Conservation (phyloP, 1,140 invertebrate species). For the Macrobrachium nipponense region DNA sequence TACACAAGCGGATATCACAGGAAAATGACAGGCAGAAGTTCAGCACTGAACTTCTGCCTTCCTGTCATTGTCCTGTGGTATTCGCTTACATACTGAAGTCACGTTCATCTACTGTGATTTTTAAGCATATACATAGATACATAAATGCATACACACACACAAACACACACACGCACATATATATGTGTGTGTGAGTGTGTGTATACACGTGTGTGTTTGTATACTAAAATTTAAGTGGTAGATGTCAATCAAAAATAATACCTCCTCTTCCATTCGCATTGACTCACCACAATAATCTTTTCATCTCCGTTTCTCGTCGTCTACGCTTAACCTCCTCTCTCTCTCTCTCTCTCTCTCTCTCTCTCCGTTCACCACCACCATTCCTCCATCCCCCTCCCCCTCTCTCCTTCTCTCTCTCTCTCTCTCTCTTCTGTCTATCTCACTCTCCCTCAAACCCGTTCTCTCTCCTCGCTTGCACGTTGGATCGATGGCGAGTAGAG, state of each 20-base stretch:
- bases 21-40: no score
- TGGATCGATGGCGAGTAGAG: neutral
- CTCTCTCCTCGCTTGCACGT: neutral
- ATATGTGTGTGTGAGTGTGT: neutral
- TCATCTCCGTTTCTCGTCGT: neutral
- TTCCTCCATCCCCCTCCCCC: neutral
- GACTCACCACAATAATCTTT: neutral
- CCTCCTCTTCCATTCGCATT: neutral
- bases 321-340: neutral
- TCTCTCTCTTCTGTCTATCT: slow-evolving; percentile 6
- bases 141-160: no score
- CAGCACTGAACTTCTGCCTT: no score
- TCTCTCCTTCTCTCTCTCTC: neutral
- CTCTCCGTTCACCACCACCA: neutral
- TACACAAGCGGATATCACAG: no score
- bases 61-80: no score
- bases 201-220: neutral
- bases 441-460: neutral
- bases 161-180: no score
- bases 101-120: no score
- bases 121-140: no score
- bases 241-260: neutral
- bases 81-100: no score
- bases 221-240: no score
- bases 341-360: slow-evolving; percentile 32